Conservation (phyloP, 2,888 invertebrate species). For the Timema cristinae region DNA sequence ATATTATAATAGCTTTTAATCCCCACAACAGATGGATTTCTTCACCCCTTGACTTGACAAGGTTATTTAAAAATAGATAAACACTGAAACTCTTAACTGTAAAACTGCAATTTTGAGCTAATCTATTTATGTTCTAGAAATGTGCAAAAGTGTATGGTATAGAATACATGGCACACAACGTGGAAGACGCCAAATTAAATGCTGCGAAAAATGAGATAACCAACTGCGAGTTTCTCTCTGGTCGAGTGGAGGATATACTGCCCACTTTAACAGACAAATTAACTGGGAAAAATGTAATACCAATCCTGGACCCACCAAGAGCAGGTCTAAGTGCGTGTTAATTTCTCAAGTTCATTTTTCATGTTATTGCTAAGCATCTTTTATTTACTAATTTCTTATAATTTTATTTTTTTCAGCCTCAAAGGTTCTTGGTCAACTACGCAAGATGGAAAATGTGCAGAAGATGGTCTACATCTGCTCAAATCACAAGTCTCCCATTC, state of each 20-base stretch:
- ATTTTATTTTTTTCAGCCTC: constrained; percentile 37
- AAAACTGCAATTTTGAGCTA: neutral
- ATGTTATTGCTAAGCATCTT: neutral
- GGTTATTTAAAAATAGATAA: too few relatives aligned
- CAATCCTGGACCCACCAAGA: constrained; percentile 59
- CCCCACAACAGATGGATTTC: too few relatives aligned
- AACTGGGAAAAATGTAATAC: constrained; percentile 44
- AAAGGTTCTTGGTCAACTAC: constrained; percentile 45
- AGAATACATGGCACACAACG: constrained; percentile 52
- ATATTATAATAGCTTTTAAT: too few relatives aligned
- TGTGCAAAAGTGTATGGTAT: constrained; percentile 51
- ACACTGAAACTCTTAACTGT: too few relatives aligned
- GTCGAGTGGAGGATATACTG: constrained; percentile 55
- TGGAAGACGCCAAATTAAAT: constrained; percentile 56
- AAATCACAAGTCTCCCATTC: constrained; percentile 48
- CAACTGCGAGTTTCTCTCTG: constrained; percentile 52
- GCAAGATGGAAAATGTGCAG: constrained; percentile 46
- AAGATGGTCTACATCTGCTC: constrained; percentile 57
- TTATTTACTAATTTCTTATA: neutral
- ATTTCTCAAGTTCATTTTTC: neutral
- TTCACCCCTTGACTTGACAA: too few relatives aligned
- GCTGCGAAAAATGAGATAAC: constrained; percentile 49
- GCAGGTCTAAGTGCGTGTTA: constrained; percentile 48
- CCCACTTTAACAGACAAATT: constrained; percentile 39
- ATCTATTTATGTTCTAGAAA: constrained; percentile 28